Conservation (phyloP, 2,113 vertebrate genomes). For the Arvicanthis niloticus region DNA sequence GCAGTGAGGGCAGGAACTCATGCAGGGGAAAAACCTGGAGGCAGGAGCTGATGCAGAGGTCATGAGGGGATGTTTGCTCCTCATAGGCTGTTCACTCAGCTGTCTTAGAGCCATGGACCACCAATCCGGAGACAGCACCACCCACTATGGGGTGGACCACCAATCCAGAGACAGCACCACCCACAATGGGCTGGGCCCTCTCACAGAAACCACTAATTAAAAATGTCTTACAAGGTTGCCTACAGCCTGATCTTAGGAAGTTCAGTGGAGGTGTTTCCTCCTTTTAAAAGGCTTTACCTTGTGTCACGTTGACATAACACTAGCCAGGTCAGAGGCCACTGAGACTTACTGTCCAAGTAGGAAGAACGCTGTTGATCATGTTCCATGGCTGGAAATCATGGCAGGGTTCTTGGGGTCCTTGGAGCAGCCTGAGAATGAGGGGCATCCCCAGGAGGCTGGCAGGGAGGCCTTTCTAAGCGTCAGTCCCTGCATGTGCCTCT, state of each 20-base stretch:
- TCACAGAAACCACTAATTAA: background rate
- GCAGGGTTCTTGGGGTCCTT: background rate
- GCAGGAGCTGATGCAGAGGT: no score
- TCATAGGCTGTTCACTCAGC: background rate
- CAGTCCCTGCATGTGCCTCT: conserved; percentile 1
- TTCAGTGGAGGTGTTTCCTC: no score
- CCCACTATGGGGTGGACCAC: background rate
- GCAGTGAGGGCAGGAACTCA: background rate
- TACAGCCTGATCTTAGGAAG: background rate
- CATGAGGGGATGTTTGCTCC: background rate
- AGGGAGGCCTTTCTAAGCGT: conserved; percentile 6
- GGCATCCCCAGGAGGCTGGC: background rate
- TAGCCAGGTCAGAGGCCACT: background rate
- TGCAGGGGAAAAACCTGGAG: background rate
- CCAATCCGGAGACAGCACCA: background rate
- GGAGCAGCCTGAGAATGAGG: conserved; percentile 31
- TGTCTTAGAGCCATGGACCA: background rate
- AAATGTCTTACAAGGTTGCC: background rate
- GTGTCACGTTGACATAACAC: background rate
- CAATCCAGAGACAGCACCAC: background rate
- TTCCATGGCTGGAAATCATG: background rate
- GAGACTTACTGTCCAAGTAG: conserved; percentile 35
- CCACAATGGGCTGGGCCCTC: background rate
- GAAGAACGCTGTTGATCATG: conserved; percentile 51
- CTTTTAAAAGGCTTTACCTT: background rate